Conservation (phyloP, 2,888 invertebrate species). For the Polia nebulosa region DNA sequence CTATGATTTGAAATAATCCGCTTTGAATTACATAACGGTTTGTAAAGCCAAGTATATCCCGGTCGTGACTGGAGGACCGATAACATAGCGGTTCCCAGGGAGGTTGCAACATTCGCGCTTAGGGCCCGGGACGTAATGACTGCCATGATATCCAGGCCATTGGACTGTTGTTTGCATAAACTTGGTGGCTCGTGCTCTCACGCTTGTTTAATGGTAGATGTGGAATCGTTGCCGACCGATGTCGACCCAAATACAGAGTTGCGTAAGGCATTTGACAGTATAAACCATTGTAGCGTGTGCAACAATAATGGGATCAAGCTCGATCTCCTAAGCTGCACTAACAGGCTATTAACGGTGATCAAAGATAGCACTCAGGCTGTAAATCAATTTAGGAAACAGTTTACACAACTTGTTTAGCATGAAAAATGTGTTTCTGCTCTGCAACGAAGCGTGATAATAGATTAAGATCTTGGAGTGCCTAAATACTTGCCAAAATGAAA, state of each 20-base stretch:
- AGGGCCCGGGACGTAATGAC: conserved; percentile 80
- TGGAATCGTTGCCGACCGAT: conserved; percentile 68
- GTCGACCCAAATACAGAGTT: conserved; percentile 77
- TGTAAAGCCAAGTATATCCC: conserved; percentile 72
- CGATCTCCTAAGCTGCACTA: conserved; percentile 37
- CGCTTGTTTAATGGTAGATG: conserved; percentile 78
- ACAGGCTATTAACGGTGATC: conserved; percentile 30
- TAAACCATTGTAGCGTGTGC: conserved; percentile 53
- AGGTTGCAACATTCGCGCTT: conserved; percentile 79
- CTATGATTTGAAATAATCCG: conserved; percentile 80
- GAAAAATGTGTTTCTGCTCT: conserved; percentile 40
- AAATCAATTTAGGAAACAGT: conserved; percentile 40
- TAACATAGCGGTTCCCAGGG: conserved; percentile 79
- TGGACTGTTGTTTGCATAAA: conserved; percentile 85
- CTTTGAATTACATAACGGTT: conserved; percentile 78
- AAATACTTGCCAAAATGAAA: conserved; percentile 40
- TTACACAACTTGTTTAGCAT: conserved; percentile 43
- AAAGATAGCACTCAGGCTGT: conserved; percentile 28
- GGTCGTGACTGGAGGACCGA: conserved; percentile 83
- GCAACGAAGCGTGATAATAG: conserved; percentile 39
- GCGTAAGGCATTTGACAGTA: conserved; percentile 75
- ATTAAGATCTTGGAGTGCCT: conserved; percentile 40
- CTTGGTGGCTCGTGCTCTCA: conserved; percentile 75
- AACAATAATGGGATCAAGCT: conserved; percentile 54
- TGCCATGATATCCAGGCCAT: conserved; percentile 79